Evolutionary conservation across 2,113 vertebrate genomes (phyloP).

Genomic region (Pollachius pollachius): DNA sequence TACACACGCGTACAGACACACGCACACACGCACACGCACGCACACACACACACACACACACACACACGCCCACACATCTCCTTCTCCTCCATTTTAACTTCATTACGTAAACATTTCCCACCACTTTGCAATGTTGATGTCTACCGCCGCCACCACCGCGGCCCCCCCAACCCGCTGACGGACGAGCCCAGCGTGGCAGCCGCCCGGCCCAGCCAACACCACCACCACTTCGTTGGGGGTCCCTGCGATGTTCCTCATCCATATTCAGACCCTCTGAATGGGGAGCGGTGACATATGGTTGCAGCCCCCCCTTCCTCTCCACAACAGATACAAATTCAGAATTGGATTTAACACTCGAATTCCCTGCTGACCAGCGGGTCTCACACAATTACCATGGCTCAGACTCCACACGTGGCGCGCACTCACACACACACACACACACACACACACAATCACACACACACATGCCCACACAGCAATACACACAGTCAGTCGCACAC

Average conservation of each 20-base stretch:
- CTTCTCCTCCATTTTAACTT: slow-evolving; percentile 40
- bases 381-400: slow-evolving; percentile 72
- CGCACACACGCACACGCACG: neutral
- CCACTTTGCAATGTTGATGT: slow-evolving; percentile 28
- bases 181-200: slow-evolving; percentile 31
- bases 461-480: neutral
- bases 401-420: slow-evolving; percentile 37
- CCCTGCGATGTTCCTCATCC: slow-evolving; percentile 65
- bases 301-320: slow-evolving; percentile 61
- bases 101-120: slow-evolving; percentile 34
- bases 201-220: slow-evolving; percentile 42
- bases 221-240: slow-evolving; percentile 36
- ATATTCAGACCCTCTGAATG: slow-evolving; percentile 75
- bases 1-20: neutral
- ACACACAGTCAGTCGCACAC: neutral
- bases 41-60: slow-evolving; percentile 4
- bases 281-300: slow-evolving; percentile 76
- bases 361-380: slow-evolving; percentile 71
- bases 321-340: slow-evolving; percentile 71
- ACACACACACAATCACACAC: slow-evolving; percentile 4
- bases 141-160: slow-evolving; percentile 10
- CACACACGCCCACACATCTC: neutral
- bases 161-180: slow-evolving; percentile 16
- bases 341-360: slow-evolving; percentile 78
- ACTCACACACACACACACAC: slow-evolving; percentile 13